Base-by-base conservation (phyloP, 2,888 invertebrate genomes). In the Ceriagrion tenellum region DNA sequence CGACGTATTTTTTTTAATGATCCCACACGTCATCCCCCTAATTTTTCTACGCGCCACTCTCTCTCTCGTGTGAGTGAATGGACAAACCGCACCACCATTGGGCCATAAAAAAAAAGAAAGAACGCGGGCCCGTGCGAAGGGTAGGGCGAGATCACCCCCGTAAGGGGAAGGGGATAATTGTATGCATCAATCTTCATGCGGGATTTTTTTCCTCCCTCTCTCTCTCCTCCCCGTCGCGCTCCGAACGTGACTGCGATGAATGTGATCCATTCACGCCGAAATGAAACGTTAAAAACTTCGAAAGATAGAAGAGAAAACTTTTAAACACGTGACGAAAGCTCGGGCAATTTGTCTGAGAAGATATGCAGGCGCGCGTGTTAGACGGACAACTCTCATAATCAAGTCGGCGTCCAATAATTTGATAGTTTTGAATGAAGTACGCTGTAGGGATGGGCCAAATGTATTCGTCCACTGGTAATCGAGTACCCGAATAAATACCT, bases 151-250 rank as follows among this genome's bases (percentile, higher is more conserved):
- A 81, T 81, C 81, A 81, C n/a, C 35, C 35, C 30, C n/a, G n/a
- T n/a, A n/a, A n/a, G 47, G 47, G 35, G 35, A 16, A 81, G 81
- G 81, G 81, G 81, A 81, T 81, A 81, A 81, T 81, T 81, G 81
- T 81, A 81, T 81, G 81, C 81, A 81, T 81, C 26, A 81, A 81
- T 81, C 81, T 81, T 81, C 81, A 30, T 81, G 81, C 35, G 35
- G 81, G 30, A 13, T 35, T 81, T 35, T 81, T 81, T 35, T 81
- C 30, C 23, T 18, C 12, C 23, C 4, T 63, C 16, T 16, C 59
- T 59, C 59, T 47, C 8, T 47, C 47, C 47, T 47, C 2, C 3
- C 59, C 10, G 81, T 8, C 81, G 35, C 81, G 81, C 81, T 81
- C 81, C 81, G 12, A 35, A 35, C 81, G 35, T 35, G 81, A 81